Base-by-base conservation (phyloP, 92 coral and sea anemone genomes). In the Phenganax marumi region DNA sequence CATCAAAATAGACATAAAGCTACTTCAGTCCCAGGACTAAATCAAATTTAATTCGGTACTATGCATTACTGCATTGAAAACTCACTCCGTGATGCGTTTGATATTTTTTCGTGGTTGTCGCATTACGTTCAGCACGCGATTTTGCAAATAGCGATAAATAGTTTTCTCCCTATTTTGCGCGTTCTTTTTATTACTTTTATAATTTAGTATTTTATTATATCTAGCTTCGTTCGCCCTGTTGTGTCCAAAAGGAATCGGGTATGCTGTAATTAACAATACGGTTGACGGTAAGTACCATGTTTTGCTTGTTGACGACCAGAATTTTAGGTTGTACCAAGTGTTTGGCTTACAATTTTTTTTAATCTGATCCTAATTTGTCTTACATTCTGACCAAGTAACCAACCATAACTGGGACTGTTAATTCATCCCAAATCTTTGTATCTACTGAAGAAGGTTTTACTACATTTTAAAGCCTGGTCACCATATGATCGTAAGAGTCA, bases 191-290 rank as follows among this genome's bases (percentile, higher is more conserved):
- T 33, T 33, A 33, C 43, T 33, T 33, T 33, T 1, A 33, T 33
- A 2, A 33, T 33, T 0, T 5, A 33, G 43, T 0, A 33, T 33
- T 0, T 33, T 33, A 1, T 1, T 33, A n/a, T 9, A 6, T 23
- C 70, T 72, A 68, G 89, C 66, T 13, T 64, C 62, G 68, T 86
- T 86, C 26, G 87, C 93, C 49, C 83, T 87, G 50, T 80, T 92
- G 46, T 95, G 98, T 54, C 92, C 96, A 13, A 92, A 88, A 43
- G 97, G 97, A 8, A 71, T 77, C 23, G 98, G 98, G 18, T 91
- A 88, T 62, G 97, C 91, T 50, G 86, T 85, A 21, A 83, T 84
- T 64, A 77, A 77, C 17, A 81, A 86, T 12, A 85, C 83, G 23
- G 62, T 88, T 48, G 76, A 87, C 68, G 93, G 93, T 90, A 50